Evolutionary conservation across 2,113 vertebrate species (phyloP), one percentile per base, ranked within the genome.

Genomic region (Gymnorhina tibicen): DNA sequence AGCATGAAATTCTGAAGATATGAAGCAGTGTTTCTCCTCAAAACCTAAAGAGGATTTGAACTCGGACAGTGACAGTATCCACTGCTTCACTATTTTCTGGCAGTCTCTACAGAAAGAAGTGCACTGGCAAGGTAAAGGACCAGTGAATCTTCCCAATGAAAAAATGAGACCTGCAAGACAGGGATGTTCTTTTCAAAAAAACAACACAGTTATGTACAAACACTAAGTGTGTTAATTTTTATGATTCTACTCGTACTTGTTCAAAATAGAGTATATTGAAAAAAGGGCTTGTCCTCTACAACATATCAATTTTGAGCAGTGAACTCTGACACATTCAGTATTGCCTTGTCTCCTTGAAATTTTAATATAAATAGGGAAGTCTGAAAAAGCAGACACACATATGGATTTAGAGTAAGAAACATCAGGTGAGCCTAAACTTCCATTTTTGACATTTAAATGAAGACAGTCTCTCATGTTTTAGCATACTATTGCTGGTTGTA

Each of bases 311-410:
- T 86, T 87, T 72, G 7, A 89, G 49, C 83, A 37, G 13, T 28
- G 83, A 96, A 67, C 79, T 74, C 49, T 87, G 68, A 93, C 55
- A 87, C 33, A 20, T 39, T 74, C 66, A 89, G 27, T 74, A 83
- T 28, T 66, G 42, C n/a, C 24, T 33, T 20, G n/a, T 77, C 69
- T 76, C 69, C 59, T 28, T 55, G 53, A 79, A 93, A 95, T 93
- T 83, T 75, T 49, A 96, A 90, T 77, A 91, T 37, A 93, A 91
- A 95, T 63, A 77, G 47, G 55, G 67, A 91, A 85, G 20, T 30
- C 47, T 90, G 81, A 73, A 93, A 85, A 89, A 91, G 39, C 63
- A 79, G 88, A 85, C 46, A 64, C 11, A 5, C 5, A 21, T 37
- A 79, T 7, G 50, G 63, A 76, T 62, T 85, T 42, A 24, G 46